Evolutionary conservation across 2,797 vertebrate genomes (phyloP).

Genomic region (Catamblyrhynchus diadema): DNA sequence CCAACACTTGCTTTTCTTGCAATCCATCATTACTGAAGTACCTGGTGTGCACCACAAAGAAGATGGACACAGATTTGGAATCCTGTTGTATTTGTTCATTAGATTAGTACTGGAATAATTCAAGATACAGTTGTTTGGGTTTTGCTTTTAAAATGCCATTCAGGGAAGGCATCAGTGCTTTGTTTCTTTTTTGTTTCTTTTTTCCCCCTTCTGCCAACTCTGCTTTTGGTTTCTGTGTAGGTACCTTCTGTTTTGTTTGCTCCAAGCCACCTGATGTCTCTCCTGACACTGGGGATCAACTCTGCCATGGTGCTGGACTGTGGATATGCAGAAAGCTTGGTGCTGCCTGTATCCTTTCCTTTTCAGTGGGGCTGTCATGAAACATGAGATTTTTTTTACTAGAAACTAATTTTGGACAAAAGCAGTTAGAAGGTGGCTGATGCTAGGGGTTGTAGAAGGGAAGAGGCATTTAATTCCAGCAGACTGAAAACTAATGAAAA

Average conservation of each 20-base stretch:
- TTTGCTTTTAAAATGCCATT: not conserved
- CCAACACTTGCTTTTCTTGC: not conserved
- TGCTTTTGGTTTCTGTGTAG: conserved; percentile 65
- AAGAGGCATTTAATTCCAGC: not conserved
- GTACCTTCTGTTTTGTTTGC: conserved; percentile 96
- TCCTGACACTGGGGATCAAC: conserved; percentile 95
- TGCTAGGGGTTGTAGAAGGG: not conserved
- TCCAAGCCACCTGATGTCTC: conserved; percentile 94
- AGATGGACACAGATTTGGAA: not conserved
- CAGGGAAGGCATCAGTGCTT: not conserved
- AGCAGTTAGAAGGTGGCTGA: not conserved
- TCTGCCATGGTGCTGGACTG: conserved; percentile 97
- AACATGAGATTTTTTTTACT: not conserved
- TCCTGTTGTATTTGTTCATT: not conserved
- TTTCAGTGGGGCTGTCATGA: fast-evolving
- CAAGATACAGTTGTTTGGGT: not conserved
- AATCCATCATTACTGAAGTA: not conserved
- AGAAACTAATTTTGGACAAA: not conserved
- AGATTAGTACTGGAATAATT: not conserved
- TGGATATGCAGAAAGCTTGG: conserved; percentile 92
- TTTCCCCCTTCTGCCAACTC: not conserved
- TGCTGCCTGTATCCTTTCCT: conserved; percentile 91
- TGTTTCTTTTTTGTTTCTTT: not conserved
- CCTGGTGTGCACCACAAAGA: not conserved
- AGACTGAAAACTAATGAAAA: not conserved